Percentiles rank a stretch among this genome's conserved stretches.
These are phyloP conservation scores for Chrysogorgia sp. DNA, from an alignment of 92 coral and sea anemone species.

Conservation along the genomic window DNA sequence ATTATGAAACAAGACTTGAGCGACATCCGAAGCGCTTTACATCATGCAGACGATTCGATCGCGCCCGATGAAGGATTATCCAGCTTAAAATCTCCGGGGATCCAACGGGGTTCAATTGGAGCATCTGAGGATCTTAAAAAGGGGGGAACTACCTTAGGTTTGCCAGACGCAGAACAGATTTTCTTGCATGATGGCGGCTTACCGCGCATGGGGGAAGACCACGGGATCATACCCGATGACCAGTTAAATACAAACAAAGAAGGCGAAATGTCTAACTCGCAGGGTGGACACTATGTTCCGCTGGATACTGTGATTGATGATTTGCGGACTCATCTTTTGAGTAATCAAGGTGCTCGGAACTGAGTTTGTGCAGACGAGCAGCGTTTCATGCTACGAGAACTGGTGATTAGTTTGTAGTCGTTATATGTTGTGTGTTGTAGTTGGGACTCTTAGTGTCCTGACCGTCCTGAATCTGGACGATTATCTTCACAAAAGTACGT, in stretches of 20 bases:
- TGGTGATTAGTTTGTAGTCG: no score
- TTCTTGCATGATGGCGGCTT: neutral
- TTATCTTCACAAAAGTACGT: no score
- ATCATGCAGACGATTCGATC: slow-evolving; percentile 8
- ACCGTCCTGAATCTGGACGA: no score
- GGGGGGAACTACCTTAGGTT: neutral
- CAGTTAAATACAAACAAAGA: neutral
- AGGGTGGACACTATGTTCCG: slow-evolving; percentile 29
- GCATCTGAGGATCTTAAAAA: neutral
- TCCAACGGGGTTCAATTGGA: neutral
- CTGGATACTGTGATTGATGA: slow-evolving; percentile 38
- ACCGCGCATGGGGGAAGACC: neutral
- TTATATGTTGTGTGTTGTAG: no score
- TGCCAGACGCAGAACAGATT: neutral
- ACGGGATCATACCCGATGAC: slow-evolving; percentile 1
- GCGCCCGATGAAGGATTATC: neutral
- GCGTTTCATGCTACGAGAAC: no score
- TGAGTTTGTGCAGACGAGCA: no score
- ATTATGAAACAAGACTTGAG: slow-evolving; percentile 35
- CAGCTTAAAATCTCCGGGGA: neutral
- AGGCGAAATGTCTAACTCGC: neutral
- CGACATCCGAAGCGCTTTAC: slow-evolving; percentile 16
- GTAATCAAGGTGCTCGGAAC: neutral
- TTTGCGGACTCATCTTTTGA: slow-evolving; percentile 12
- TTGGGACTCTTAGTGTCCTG: no score